Base-by-base conservation (phyloP, 2,113 vertebrate species). In the Cisticola juncidis region DNA sequence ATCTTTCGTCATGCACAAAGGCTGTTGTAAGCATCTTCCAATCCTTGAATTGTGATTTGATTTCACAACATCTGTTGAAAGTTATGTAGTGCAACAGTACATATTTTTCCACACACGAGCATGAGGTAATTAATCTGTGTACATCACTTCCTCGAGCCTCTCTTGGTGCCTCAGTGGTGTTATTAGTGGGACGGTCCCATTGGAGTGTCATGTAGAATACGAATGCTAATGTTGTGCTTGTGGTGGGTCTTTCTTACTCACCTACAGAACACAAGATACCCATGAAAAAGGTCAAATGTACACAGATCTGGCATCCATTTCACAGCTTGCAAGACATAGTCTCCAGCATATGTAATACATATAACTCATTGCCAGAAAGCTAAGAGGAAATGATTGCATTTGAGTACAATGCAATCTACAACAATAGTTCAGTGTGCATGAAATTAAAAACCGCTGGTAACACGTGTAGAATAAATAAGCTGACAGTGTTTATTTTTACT, bases 381-480 rank as follows among this genome's bases (percentile, higher is more conserved):
- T 93, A 89, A 96, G 97, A 98, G 98, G 98, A 99, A 99, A 96
- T 98, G 98, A 99, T 98, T 98, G 90, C 98, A 98, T 98, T 96
- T 98, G 95, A 97, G 97, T 97, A 98, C 98, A 98, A 98, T 98
- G 98, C 97, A 96, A 97, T 97, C 82, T 95, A 92, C 97, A 98
- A 98, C 98, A 98, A 97, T 97, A 96, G 93, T 98, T 98, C 96
- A 98, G 97, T 97, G 70, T 98, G 96, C 96, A 95, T 98, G 95
- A 98, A 98, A 98, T 98, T 96, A 98, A 98, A 98, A 98, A 97
- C 98, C 62, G 54, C 92, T 98, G 98, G 91, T 91, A 97, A 94
- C 84, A 82, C 56, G 92, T 94, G 88, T 94, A 95, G 83, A 96
- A 94, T 94, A 94, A 81, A 74, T 88, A 97, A 97, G 70, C 86